Evolutionary conservation across 2,113 vertebrate genomes (phyloP).

Genomic region (Cariama cristata): DNA sequence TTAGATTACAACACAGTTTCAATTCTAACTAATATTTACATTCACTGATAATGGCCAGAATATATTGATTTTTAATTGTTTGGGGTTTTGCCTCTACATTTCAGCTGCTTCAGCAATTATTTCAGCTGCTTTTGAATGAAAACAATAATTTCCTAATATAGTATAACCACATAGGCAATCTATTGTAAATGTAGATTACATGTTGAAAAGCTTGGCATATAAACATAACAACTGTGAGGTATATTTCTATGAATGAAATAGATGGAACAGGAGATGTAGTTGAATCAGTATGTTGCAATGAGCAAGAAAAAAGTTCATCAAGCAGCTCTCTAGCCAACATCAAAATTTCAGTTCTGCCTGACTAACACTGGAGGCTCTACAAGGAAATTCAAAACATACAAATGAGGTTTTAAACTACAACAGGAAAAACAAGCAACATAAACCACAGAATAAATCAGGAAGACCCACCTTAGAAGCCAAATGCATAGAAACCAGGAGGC

Average conservation of each 20-base stretch:
- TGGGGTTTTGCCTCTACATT: background rate
- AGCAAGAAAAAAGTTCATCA: background rate
- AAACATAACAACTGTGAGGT: background rate
- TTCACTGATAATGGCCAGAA: background rate
- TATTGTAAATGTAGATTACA: background rate
- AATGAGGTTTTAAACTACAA: background rate
- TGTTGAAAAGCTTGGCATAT: background rate
- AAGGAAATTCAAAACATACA: background rate
- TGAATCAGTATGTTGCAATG: background rate
- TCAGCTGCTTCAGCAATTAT: background rate
- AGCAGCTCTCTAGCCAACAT: background rate
- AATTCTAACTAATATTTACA: background rate
- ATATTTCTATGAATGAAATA: background rate
- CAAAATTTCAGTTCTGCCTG: background rate
- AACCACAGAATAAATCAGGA: background rate
- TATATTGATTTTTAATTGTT: background rate
- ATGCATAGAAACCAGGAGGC: rapidly evolving
- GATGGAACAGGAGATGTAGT: background rate
- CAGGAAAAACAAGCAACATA: background rate
- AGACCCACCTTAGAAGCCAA: background rate
- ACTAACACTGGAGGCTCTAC: background rate
- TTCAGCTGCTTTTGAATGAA: background rate
- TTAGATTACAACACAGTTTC: background rate
- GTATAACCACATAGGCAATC: background rate
- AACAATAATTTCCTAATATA: background rate